phyloP scores from a whole-genome alignment of 1,140 invertebrate genomes.

The Centruroides sculpturatus region DNA sequence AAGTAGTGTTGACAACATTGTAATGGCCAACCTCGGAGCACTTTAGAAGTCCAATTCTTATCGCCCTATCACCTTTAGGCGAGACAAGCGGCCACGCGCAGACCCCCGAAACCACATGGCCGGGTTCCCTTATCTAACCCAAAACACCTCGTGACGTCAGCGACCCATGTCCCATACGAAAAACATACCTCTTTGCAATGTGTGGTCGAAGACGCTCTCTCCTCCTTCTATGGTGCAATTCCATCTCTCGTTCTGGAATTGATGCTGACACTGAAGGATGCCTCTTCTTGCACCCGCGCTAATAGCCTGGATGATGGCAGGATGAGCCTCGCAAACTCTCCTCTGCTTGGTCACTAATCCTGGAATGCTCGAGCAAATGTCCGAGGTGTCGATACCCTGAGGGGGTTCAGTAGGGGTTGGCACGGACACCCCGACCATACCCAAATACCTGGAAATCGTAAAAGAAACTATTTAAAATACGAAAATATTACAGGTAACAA shows the following conservation, averaged over 20 bases:
- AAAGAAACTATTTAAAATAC: not conserved
- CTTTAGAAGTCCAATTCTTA: too few species aligned
- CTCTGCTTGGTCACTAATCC: slow-evolving; percentile 34
- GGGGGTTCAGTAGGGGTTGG: slow-evolving; percentile 21
- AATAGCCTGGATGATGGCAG: slow-evolving; percentile 35
- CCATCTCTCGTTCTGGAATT: slow-evolving; percentile 42
- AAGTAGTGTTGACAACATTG: too few species aligned
- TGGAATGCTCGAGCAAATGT: slow-evolving; percentile 24
- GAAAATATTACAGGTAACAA: too few species aligned
- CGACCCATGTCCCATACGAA: too few species aligned
- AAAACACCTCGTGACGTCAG: too few species aligned
- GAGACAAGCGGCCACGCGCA: too few species aligned
- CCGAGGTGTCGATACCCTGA: slow-evolving; percentile 16
- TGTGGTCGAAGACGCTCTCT: slow-evolving; percentile 32
- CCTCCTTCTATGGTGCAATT: slow-evolving; percentile 35
- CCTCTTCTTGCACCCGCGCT: slow-evolving; percentile 37
- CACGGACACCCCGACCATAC: slow-evolving; percentile 33
- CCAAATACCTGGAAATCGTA: slow-evolving; percentile 34
- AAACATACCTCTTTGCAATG: slow-evolving; percentile 29
- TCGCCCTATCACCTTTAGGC: too few species aligned
- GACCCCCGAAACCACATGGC: too few species aligned
- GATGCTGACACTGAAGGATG: slow-evolving; percentile 40
- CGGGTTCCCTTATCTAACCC: too few species aligned
- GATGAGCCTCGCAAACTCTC: slow-evolving; percentile 37
- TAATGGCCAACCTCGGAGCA: too few species aligned